Conservation (phyloP, 1,140 invertebrate species). For the Leguminivora glycinivorella region DNA sequence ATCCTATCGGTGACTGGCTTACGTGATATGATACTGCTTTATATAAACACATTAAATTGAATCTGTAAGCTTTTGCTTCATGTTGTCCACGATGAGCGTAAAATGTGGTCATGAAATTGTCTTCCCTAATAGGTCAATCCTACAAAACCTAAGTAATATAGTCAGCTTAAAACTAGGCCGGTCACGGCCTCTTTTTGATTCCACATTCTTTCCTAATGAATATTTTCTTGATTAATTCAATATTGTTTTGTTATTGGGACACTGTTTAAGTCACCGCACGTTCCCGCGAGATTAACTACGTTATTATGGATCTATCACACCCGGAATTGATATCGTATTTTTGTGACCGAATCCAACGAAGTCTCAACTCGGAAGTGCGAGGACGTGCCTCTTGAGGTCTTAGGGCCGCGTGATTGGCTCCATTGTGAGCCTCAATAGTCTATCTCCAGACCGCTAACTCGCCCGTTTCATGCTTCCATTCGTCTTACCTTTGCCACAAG, state of each 20-base stretch:
- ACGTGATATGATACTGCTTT: background rate
- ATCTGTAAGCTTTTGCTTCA: background rate
- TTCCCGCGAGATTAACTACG: background rate
- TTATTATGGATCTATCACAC: slow-evolving; percentile 15
- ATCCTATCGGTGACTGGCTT: background rate
- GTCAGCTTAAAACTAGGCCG: background rate
- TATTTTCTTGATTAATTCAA: background rate
- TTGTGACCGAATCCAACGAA: slow-evolving; percentile 42
- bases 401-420: slow-evolving; percentile 61
- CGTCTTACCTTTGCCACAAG: slow-evolving; percentile 24
- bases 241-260: background rate
- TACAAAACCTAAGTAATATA: background rate
- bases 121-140: no score
- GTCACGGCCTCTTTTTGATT: background rate
- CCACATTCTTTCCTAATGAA: background rate
- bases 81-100: background rate
- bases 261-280: slow-evolving; percentile 8
- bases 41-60: background rate
- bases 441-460: slow-evolving; percentile 51
- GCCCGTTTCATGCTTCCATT: slow-evolving; percentile 38
- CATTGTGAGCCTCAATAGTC: slow-evolving; percentile 65
- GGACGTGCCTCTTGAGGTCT: slow-evolving; percentile 58
- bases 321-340: slow-evolving; percentile 33
- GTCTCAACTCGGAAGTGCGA: slow-evolving; percentile 57
- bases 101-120: background rate